Evolutionary conservation across 2,113 vertebrate genomes (phyloP).

Genomic region (Vimba vimba): DNA sequence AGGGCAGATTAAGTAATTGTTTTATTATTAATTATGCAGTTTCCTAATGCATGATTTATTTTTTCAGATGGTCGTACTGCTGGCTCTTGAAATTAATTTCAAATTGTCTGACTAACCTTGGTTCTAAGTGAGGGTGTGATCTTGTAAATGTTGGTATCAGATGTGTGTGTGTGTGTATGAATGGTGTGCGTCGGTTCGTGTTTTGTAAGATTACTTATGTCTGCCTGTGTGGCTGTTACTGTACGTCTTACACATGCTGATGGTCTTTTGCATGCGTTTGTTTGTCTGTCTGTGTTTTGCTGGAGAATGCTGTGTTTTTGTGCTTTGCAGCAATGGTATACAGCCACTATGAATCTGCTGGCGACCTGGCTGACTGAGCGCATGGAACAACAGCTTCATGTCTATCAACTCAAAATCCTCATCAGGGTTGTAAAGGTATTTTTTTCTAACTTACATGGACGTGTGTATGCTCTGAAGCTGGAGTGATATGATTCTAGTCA

Average conservation of each 20-base stretch:
- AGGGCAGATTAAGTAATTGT: conserved; percentile 36
- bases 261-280: conserved; percentile 57
- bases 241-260: conserved; percentile 33
- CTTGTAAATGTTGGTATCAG: conserved; percentile 42
- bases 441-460: not conserved
- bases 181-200: not conserved
- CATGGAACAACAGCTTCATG: conserved; percentile 99
- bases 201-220: conserved; percentile 14
- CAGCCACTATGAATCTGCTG: conserved; percentile 96
- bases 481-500: not conserved
- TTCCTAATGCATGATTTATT: conserved; percentile 52
- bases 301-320: conserved; percentile 90
- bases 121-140: conserved; percentile 39
- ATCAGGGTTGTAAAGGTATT: conserved; percentile 98
- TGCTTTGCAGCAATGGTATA: conserved; percentile 99
- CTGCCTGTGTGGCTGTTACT: conserved; percentile 7
- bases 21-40: conserved; percentile 47
- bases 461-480: not conserved
- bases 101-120: conserved; percentile 50
- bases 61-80: conserved; percentile 53
- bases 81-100: conserved; percentile 51
- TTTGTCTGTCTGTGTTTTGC: conserved; percentile 75
- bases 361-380: conserved; percentile 98
- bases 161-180: conserved; percentile 40
- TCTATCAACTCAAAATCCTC: conserved; percentile 99